Conservation (phyloP, 2,888 invertebrate genomes). For the Brachypalpus laphriformis region DNA sequence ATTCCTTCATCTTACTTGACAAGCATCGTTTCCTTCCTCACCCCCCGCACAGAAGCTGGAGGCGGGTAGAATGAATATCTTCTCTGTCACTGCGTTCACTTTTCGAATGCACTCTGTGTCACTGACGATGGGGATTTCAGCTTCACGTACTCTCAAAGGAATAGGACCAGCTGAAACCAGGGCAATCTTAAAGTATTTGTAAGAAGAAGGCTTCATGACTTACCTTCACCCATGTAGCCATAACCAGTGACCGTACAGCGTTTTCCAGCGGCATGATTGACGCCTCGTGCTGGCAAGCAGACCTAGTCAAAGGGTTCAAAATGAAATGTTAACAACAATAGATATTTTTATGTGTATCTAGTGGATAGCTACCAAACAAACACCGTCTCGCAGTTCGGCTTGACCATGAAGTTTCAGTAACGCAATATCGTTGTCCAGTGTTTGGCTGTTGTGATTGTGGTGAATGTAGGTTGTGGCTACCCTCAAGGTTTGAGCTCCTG, state of each 20-base stretch:
- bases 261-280: conserved; percentile 94
- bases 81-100: conserved; percentile 96
- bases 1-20: conserved; percentile 86
- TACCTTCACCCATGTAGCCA: conserved; percentile 97
- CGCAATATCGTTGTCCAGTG: conserved; percentile 96
- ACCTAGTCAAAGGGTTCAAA: conserved; percentile 88
- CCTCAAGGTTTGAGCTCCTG: conserved; percentile 94
- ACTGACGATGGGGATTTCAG: conserved; percentile 95
- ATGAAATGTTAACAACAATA: conserved; percentile 79
- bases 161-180: conserved; percentile 91
- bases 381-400: conserved; percentile 93
- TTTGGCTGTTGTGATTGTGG: conserved; percentile 97
- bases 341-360: neutral
- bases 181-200: neutral
- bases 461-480: conserved; percentile 97
- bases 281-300: conserved; percentile 94
- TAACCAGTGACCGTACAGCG: conserved; percentile 96
- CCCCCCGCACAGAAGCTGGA: conserved; percentile 97
- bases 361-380: conserved; percentile 81
- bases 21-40: conserved; percentile 95
- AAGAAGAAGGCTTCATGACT: neutral
- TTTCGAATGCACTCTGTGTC: conserved; percentile 96
- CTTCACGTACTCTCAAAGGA: conserved; percentile 93
- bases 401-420: conserved; percentile 94
- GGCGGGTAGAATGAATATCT: conserved; percentile 95